Base-by-base conservation (phyloP, 2,888 invertebrate genomes). In the Diaprepes abbreviatus region DNA sequence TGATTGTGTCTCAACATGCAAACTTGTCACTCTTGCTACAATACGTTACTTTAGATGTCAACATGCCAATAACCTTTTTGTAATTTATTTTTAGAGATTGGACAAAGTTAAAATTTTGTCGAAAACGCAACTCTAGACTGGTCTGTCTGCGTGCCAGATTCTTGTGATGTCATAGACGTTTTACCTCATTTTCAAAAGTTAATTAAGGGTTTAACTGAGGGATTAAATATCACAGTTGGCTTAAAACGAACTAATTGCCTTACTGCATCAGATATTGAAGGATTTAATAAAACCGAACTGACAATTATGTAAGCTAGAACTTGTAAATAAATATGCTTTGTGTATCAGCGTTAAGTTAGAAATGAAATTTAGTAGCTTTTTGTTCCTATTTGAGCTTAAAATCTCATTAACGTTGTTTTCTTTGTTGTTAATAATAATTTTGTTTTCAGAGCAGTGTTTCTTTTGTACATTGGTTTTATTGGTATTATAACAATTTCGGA, bases 111-210 rank as follows among this genome's bases (percentile, higher is more conserved):
- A 75, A 40, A 66, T 72, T 75, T 77, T 35, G 72, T 81, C 3
- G 63, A 76, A 70, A 73, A 73, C 64, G 74, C 77, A 43, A 65
- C 73, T 19, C 54, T 83, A 19, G 77, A 76, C n/a, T 79, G 83
- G 79, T 82, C 85, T 0, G 78, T 84, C 24, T 86, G 86, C 73
- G 66, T 85, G 12, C 86, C 87, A 3, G 80, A 83, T 16, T 79
- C 82, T 0, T 86, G 86, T 71, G 73, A 74, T 3, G 65, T 77
- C 1, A 35, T 74, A 1, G 83, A 85, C 28, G 75, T 85, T 1
- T 70, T 80, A 52, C 59, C 65, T 10, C 79, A 83, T 72, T 78
- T 82, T 63, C 73, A 77, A 12, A 77, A 77, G 66, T 74, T 77
- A 17, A 72, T 81, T 43, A 65, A 70, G 38, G 52, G 63, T 12